These are phyloP conservation scores for Ecdyonurus torrentis DNA, from an alignment of 2,888 invertebrate species.

Conservation along the genomic window DNA sequence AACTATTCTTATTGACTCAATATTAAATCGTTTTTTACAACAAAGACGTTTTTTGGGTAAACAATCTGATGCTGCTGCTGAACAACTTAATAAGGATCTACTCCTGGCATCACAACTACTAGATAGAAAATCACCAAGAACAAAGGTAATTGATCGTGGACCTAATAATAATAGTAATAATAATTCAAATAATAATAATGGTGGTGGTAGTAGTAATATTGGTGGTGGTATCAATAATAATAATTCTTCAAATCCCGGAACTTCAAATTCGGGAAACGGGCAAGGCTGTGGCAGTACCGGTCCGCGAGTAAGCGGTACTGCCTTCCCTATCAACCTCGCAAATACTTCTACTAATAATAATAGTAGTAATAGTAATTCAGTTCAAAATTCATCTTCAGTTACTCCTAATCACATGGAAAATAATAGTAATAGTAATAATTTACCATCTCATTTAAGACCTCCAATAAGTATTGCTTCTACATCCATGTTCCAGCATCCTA, in stretches of 20 bases:
- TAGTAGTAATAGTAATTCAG: not conserved
- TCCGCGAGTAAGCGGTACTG: conserved; percentile 14
- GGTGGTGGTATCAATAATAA: conserved; percentile 22
- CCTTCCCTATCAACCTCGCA: conserved; percentile 26
- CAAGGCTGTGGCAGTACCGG: conserved; percentile 11
- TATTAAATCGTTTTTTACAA: conserved; percentile 69
- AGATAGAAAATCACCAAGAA: conserved; percentile 69
- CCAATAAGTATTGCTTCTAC: conserved; percentile 42
- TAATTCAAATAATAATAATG: conserved; percentile 19
- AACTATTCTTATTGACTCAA: conserved; percentile 71
- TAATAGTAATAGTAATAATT: conserved; percentile 37
- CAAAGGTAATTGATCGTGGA: conserved; percentile 52
- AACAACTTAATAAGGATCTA: conserved; percentile 71
- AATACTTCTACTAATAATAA: not conserved
- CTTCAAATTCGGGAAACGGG: conserved; percentile 7
- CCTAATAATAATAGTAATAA: conserved; percentile 26
- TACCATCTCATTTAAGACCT: conserved; percentile 45
- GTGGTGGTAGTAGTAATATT: conserved; percentile 23
- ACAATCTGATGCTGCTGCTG: conserved; percentile 50
- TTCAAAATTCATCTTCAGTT: not conserved
- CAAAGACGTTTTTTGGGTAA: conserved; percentile 59
- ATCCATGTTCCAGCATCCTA: conserved; percentile 67
- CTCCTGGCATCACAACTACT: conserved; percentile 64
- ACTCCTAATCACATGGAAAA: conserved; percentile 16
- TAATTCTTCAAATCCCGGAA: conserved; percentile 12